Evolutionary conservation across 2,797 vertebrate species (phyloP).

Genomic region (Onychomys arenicola): DNA sequence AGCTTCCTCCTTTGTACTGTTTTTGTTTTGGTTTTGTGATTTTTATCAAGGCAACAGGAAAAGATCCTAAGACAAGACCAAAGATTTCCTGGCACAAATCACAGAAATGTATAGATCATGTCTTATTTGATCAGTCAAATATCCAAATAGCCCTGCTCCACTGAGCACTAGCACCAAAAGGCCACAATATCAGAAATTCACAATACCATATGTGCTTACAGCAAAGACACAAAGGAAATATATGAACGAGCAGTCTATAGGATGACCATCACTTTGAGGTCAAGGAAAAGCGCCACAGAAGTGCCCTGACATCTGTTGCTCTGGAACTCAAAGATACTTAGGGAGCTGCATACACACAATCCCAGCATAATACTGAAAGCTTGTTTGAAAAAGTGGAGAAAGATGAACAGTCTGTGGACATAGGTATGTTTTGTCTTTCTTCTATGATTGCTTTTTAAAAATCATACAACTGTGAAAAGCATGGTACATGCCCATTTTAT

Average conservation of each 20-base stretch:
- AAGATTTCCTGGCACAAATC: background rate
- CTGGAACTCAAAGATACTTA: background rate
- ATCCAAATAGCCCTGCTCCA: background rate
- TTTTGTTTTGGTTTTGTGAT: background rate
- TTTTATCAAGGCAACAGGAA: background rate
- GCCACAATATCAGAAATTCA: background rate
- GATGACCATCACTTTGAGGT: background rate
- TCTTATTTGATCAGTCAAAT: background rate
- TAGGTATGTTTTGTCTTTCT: background rate
- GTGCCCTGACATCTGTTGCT: background rate
- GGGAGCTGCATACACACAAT: background rate
- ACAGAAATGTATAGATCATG: background rate
- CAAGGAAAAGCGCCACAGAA: background rate
- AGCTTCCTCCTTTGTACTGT: background rate
- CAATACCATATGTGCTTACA: background rate
- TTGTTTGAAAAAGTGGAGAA: background rate
- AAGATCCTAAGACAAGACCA: background rate
- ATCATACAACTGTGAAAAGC: background rate
- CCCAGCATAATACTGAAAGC: background rate
- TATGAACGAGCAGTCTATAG: background rate
- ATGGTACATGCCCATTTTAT: background rate
- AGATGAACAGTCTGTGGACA: background rate
- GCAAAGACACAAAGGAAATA: background rate
- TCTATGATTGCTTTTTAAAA: slow-evolving; percentile 8
- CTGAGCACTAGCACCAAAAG: background rate